Percentiles rank a stretch among this genome's conserved stretches.
These are phyloP conservation scores for Anaspis maculata DNA, from an alignment of 2,888 invertebrate species.

Conservation along the genomic window DNA sequence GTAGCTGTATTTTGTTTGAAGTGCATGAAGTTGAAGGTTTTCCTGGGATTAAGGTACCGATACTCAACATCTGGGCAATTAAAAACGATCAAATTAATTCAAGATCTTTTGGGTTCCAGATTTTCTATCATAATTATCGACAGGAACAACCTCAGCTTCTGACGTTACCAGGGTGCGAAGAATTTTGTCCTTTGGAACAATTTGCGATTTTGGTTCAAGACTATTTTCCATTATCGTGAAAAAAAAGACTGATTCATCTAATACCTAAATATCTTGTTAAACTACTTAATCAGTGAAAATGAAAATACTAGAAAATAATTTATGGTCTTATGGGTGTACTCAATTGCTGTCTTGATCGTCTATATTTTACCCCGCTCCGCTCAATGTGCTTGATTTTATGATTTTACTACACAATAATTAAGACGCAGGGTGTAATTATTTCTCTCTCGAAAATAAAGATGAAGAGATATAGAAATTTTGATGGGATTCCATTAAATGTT, in stretches of 20 bases:
- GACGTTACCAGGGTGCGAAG: constrained; percentile 28
- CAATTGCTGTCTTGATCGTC: too few relatives aligned
- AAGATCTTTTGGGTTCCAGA: constrained; percentile 2
- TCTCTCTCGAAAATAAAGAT: too few relatives aligned
- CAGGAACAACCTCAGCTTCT: constrained; percentile 13
- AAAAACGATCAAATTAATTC: constrained; percentile 1
- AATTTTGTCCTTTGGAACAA: constrained; percentile 10
- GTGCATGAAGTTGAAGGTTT: constrained; percentile 23
- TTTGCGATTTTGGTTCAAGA: constrained; percentile 12
- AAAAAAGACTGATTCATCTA: constrained; percentile 3
- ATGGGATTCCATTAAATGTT: too few relatives aligned
- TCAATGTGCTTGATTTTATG: too few relatives aligned
- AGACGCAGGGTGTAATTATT: too few relatives aligned
- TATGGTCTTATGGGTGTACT: too few relatives aligned
- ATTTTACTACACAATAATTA: too few relatives aligned
- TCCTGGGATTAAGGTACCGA: constrained; percentile 27
- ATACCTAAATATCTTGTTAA: too few relatives aligned
- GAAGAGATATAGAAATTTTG: too few relatives aligned
- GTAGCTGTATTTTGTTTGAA: constrained; percentile 26
- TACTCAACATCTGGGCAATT: not conserved
- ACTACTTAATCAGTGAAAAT: too few relatives aligned
- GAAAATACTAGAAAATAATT: too few relatives aligned
- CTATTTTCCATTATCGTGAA: constrained; percentile 14
- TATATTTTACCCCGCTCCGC: too few relatives aligned
- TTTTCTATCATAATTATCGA: constrained; percentile 9